Percentiles rank a stretch among this genome's conserved stretches.
phyloP scores from a whole-genome alignment of 1,140 invertebrate genomes.

The Heliothis virescens region DNA sequence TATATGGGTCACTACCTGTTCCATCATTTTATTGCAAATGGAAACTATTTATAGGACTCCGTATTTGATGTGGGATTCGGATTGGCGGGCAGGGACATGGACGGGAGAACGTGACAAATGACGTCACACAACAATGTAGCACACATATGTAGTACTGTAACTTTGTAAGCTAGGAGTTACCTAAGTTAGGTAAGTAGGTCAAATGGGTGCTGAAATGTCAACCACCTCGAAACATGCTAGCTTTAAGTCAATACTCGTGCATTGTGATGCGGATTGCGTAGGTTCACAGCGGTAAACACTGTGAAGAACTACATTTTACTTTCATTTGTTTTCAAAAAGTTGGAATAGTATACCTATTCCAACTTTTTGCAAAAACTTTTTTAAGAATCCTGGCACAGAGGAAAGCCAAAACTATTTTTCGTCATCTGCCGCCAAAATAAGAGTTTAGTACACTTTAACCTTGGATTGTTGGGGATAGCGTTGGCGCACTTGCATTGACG shows the following conservation, averaged over 20 bases:
- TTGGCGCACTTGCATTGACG: too few relatives aligned
- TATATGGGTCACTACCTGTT: constrained; percentile 31
- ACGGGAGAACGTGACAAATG: neutral
- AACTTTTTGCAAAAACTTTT: too few relatives aligned
- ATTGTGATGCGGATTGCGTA: constrained; percentile 13
- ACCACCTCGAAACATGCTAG: constrained; percentile 1
- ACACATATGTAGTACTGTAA: neutral
- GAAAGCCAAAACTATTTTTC: too few relatives aligned
- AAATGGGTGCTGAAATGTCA: constrained; percentile 25
- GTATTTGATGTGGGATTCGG: neutral
- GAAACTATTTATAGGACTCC: constrained; percentile 5
- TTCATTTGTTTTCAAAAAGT: too few relatives aligned
- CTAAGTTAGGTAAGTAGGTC: constrained; percentile 39
- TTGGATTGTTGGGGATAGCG: too few relatives aligned
- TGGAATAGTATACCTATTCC: too few relatives aligned
- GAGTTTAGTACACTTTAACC: too few relatives aligned
- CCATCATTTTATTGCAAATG: neutral
- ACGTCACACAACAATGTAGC: neutral
- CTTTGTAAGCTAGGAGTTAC: constrained; percentile 1
- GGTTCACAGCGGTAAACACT: neutral
- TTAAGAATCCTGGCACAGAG: too few relatives aligned
- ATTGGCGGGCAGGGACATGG: neutral
- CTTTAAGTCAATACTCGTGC: constrained; percentile 19
- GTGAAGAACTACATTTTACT: too few relatives aligned
- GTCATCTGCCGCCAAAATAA: too few relatives aligned